phyloP scores from a whole-genome alignment of 2,888 invertebrate species.

The Unio delphinus region DNA sequence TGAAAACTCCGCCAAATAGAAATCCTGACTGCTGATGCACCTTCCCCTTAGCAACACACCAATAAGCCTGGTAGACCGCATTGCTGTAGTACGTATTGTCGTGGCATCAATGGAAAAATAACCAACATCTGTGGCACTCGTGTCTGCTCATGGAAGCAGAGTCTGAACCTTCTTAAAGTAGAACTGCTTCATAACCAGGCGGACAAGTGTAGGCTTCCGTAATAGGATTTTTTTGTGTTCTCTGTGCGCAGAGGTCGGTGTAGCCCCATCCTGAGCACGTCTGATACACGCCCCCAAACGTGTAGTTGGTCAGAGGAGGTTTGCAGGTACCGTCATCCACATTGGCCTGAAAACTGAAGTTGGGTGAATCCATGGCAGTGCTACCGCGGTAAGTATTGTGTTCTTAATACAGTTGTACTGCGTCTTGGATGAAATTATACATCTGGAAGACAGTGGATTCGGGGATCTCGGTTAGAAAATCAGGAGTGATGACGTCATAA shows the following conservation, averaged over 20 bases:
- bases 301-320: slow-evolving; percentile 45
- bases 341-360: slow-evolving; percentile 58
- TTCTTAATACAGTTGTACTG: slow-evolving; percentile 55
- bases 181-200: slow-evolving; percentile 39
- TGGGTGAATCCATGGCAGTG: slow-evolving; percentile 47
- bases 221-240: slow-evolving; percentile 46
- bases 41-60: slow-evolving; percentile 50
- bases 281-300: slow-evolving; percentile 61
- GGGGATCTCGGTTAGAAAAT: slow-evolving; percentile 53
- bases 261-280: slow-evolving; percentile 35
- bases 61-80: slow-evolving; percentile 46
- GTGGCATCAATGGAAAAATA: slow-evolving; percentile 34
- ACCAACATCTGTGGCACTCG: slow-evolving; percentile 39
- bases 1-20: slow-evolving; percentile 60
- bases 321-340: slow-evolving; percentile 57
- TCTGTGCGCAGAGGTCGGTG: slow-evolving; percentile 22
- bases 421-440: slow-evolving; percentile 32
- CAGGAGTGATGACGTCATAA: slow-evolving; percentile 45
- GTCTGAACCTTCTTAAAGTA: slow-evolving; percentile 32
- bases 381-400: slow-evolving; percentile 58
- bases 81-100: slow-evolving; percentile 22
- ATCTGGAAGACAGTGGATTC: slow-evolving; percentile 37
- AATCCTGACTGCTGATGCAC: slow-evolving; percentile 41
- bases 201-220: slow-evolving; percentile 52
- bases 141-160: slow-evolving; percentile 12